Evolutionary conservation across 2,888 invertebrate genomes (phyloP).

Genomic region (Cheilosia impressa): DNA sequence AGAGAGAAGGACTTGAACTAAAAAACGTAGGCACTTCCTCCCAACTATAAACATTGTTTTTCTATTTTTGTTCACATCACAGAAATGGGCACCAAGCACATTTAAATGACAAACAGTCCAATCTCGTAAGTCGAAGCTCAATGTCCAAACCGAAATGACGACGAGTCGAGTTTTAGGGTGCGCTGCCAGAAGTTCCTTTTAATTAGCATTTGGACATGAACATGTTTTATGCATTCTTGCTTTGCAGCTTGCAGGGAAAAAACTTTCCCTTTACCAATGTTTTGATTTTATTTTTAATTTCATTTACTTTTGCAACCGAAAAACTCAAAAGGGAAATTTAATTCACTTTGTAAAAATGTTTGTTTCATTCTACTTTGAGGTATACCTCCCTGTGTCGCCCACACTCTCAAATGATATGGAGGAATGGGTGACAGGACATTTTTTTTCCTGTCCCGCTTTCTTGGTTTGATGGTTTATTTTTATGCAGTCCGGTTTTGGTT

Average conservation of each 20-base stretch:
- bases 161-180: slow-evolving; percentile 1
- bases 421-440: slow-evolving; percentile 37
- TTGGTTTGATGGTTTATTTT: slow-evolving; percentile 6
- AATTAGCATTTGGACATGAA: slow-evolving; percentile 63
- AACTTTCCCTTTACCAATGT: slow-evolving; percentile 3
- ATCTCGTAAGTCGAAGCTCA: slow-evolving; percentile 47
- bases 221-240: slow-evolving; percentile 66
- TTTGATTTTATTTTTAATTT: slow-evolving; percentile 24
- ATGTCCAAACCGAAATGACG: slow-evolving; percentile 40
- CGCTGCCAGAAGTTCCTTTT: slow-evolving; percentile 59
- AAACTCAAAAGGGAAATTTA: slow-evolving; percentile 34
- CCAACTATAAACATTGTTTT: slow-evolving; percentile 24
- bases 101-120: slow-evolving; percentile 72
- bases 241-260: neutral
- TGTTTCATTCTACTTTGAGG: slow-evolving; percentile 40
- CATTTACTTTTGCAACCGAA: slow-evolving; percentile 25
- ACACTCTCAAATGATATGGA: slow-evolving; percentile 1
- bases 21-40: slow-evolving; percentile 46
- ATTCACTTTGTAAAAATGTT: slow-evolving; percentile 46
- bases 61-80: slow-evolving; percentile 12
- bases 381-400: neutral
- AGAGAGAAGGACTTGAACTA: slow-evolving; percentile 49
- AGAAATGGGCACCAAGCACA: slow-evolving; percentile 30
- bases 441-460: slow-evolving; percentile 22
- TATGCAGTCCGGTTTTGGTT: slow-evolving; percentile 25